Evolutionary conservation across 1,140 invertebrate genomes (phyloP).

Genomic region (Yoshiicerus persimilis): DNA sequence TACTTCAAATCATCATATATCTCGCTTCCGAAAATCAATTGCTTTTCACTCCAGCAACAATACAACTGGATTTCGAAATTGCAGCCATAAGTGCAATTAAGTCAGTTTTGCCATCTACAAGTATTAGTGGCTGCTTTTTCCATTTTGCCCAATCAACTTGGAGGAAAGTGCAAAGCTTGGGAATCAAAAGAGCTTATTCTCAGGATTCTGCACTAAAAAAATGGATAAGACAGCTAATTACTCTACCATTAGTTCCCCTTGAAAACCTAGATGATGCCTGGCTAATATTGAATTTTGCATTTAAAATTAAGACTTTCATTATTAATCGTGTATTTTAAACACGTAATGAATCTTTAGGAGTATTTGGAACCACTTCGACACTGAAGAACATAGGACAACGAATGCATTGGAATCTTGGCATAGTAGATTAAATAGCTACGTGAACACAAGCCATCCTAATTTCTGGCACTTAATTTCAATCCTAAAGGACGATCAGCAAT

Average conservation of each 20-base stretch:
- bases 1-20: neutral
- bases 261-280: neutral
- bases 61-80: neutral
- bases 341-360: neutral
- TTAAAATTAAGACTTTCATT: neutral
- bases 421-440: neutral
- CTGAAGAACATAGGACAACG: neutral
- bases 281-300: neutral
- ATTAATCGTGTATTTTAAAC: neutral
- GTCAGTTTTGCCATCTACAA: neutral
- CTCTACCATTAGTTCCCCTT: neutral
- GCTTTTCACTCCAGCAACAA: neutral
- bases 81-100: neutral
- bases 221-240: neutral
- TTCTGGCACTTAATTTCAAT: neutral
- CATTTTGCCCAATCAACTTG: neutral
- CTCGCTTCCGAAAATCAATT: neutral
- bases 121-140: neutral
- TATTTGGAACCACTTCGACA: neutral
- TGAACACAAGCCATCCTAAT: neutral
- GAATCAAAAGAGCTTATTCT: neutral
- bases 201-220: neutral
- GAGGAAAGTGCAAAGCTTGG: neutral
- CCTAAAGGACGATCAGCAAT: neutral
- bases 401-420: neutral